Evolutionary conservation across 2,888 invertebrate species (phyloP).

Genomic region (Adelphocoris suturalis): DNA sequence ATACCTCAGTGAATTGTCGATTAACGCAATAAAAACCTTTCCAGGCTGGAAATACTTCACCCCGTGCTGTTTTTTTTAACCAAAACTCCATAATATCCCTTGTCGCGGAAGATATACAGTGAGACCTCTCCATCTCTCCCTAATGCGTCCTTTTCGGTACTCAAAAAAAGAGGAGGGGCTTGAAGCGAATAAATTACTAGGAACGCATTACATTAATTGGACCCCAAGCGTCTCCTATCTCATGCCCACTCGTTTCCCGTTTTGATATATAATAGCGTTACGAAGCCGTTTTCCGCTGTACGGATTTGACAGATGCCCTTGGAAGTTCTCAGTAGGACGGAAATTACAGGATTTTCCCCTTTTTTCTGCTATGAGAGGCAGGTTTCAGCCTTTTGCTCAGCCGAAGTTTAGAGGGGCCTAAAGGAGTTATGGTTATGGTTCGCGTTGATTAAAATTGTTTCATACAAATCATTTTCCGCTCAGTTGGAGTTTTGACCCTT

Average conservation of each 20-base stretch:
- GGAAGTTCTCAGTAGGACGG: constrained; percentile 29
- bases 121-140: constrained; percentile 15
- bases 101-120: constrained; percentile 20
- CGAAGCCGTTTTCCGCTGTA: constrained; percentile 42
- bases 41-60: background rate
- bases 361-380: constrained; percentile 34
- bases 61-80: background rate
- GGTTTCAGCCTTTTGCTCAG: background rate
- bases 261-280: constrained; percentile 36
- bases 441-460: constrained; percentile 39
- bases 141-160: constrained; percentile 16
- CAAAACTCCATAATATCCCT: background rate
- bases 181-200: constrained; percentile 28
- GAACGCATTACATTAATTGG: constrained; percentile 39
- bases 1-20: background rate
- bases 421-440: constrained; percentile 39
- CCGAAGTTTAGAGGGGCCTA: constrained; percentile 14
- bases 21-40: background rate
- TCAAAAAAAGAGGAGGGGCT: background rate
- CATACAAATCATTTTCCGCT: constrained; percentile 36
- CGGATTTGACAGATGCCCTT: constrained; percentile 36
- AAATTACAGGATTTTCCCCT: constrained; percentile 17
- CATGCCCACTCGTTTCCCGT: constrained; percentile 22
- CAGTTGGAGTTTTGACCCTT: constrained; percentile 30
- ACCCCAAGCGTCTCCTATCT: constrained; percentile 35